Base-by-base conservation (phyloP, 2,888 invertebrate genomes). In the Brachypterus glaber region DNA sequence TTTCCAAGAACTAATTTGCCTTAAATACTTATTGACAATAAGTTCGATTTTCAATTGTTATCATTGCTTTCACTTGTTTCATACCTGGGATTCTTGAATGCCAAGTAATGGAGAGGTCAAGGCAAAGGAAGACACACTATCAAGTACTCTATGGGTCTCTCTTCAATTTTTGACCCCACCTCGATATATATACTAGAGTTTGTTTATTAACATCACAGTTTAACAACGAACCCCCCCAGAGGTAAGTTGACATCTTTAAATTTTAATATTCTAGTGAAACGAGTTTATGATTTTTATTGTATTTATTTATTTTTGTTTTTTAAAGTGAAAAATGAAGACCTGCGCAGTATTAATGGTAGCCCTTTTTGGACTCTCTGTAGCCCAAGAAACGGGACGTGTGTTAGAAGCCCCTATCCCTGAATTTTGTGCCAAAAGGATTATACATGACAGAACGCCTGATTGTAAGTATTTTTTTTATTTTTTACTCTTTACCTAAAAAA, bases 331-430 rank as follows among this genome's bases (percentile, higher is more conserved):
- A 43, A 57, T 54, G 56, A 49, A 50, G 31, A 37, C 34, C 29
- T 41, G 58, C 32, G 30, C 59, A 32, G 40, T 66, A 31, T 32
- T 69, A 17, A 57, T 64, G 31, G 53, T 57, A 46, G 61, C 62
- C 34, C 54, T 73, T 40, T 54, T 70, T 40, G 68, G 69, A 40
- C 52, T 71, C 47, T 66, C 69, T 36, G 61, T 67, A 43, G 82
- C 79, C 36, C 85, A 86, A 63, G 77, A 78, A 36, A 79, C 80
- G 56, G 84, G 85, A 17, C 74, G 86, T 48, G 77, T 82, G 56
- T 64, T 88, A 53, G 87, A 87, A 61, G 77, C 84, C 8, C 88
- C 88, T 3, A 75, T 82, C 41, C 83, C 87, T 11, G 69, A 74
- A 14, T 70, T 79, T 30, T 87, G 87, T 55, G 79, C 83, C 11